These are phyloP conservation scores for Cephalopholis sonnerati DNA, from an alignment of 2,113 vertebrate genomes.

Conservation along the genomic window DNA sequence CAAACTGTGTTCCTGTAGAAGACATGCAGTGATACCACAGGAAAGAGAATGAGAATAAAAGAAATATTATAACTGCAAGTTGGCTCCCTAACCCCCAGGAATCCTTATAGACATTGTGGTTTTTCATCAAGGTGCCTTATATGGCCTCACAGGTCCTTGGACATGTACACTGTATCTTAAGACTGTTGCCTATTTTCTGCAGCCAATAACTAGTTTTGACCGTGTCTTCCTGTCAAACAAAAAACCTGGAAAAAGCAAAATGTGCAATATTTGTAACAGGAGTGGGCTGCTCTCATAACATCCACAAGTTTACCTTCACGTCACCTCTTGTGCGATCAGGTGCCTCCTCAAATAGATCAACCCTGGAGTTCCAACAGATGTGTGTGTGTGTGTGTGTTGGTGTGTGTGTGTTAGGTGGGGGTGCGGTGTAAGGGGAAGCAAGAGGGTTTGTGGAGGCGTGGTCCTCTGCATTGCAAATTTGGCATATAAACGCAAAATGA, in stretches of 20 bases:
- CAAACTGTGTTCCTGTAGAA: neutral
- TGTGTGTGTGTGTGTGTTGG: slow-evolving; percentile 1
- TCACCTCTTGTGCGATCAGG: slow-evolving; percentile 49
- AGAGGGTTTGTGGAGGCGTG: slow-evolving; percentile 70
- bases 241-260: slow-evolving; percentile 4
- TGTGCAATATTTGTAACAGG: slow-evolving; percentile 20
- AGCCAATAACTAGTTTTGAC: neutral
- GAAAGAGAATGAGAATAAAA: neutral
- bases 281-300: slow-evolving; percentile 33
- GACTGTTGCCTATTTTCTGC: neutral
- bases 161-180: neutral
- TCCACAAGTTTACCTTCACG: slow-evolving; percentile 55
- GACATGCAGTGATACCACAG: neutral
- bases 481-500: slow-evolving; percentile 82
- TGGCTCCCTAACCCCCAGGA: neutral
- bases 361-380: slow-evolving; percentile 19
- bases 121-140: neutral
- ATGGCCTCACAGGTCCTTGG: neutral
- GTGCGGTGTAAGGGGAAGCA: neutral
- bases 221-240: slow-evolving; percentile 34
- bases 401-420: neutral
- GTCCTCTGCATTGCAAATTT: slow-evolving; percentile 71
- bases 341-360: slow-evolving; percentile 54
- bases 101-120: neutral
- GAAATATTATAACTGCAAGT: neutral